Evolutionary conservation across 1,140 invertebrate genomes (phyloP).

Genomic region (Tetragnatha versicolor): DNA sequence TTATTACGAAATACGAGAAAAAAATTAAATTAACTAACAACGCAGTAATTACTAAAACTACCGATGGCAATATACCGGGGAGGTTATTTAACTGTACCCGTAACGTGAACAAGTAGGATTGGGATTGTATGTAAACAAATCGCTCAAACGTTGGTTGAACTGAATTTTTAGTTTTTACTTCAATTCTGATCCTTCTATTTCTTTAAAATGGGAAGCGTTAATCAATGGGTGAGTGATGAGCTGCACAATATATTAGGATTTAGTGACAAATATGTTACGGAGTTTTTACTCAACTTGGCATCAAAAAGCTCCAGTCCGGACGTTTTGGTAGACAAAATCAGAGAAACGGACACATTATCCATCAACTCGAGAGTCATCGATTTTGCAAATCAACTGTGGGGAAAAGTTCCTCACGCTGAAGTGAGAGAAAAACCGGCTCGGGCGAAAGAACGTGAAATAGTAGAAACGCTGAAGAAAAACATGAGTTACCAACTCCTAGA

Average conservation of each 20-base stretch:
- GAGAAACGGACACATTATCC: constrained; percentile 66
- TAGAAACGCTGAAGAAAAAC: constrained; percentile 65
- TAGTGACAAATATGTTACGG: constrained; percentile 67
- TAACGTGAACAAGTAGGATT: too few relatives aligned
- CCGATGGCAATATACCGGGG: too few relatives aligned
- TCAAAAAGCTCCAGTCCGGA: constrained; percentile 63
- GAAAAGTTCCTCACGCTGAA: constrained; percentile 55
- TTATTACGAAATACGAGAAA: too few relatives aligned
- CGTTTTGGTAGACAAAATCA: constrained; percentile 65
- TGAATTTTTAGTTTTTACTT: too few relatives aligned
- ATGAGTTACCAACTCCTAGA: constrained; percentile 63
- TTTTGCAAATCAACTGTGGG: constrained; percentile 65
- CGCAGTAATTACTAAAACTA: too few relatives aligned
- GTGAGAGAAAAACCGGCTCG: constrained; percentile 60
- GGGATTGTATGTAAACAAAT: too few relatives aligned
- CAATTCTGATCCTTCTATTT: too few relatives aligned
- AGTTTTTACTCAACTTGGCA: constrained; percentile 68
- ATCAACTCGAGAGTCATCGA: constrained; percentile 63
- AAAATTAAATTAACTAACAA: too few relatives aligned
- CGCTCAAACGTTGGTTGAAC: too few relatives aligned
- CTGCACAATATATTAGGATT: constrained; percentile 69
- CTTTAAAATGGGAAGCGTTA: constrained; percentile 42
- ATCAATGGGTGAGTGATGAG: constrained; percentile 68
- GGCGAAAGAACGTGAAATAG: constrained; percentile 59
- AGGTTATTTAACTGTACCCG: too few relatives aligned